These are phyloP conservation scores for Galeruca laticollis DNA, from an alignment of 2,888 invertebrate species.

Conservation along the genomic window DNA sequence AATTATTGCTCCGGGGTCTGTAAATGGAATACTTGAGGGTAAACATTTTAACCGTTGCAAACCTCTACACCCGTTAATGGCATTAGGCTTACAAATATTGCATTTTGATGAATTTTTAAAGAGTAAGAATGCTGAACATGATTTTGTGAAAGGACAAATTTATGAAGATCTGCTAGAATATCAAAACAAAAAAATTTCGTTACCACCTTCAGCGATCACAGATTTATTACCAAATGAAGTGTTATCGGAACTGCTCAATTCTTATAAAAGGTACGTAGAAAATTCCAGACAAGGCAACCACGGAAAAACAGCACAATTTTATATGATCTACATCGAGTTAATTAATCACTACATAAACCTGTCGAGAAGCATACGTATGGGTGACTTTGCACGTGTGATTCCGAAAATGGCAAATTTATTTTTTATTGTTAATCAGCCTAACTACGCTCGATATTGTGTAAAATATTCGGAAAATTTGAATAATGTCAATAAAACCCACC, in stretches of 20 bases:
- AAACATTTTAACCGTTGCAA: constrained; percentile 49
- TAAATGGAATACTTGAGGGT: constrained; percentile 46
- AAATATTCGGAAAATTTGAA: constrained; percentile 18
- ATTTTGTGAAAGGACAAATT: constrained; percentile 43
- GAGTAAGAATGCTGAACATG: constrained; percentile 28
- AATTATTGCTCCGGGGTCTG: constrained; percentile 47
- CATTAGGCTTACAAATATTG: constrained; percentile 46
- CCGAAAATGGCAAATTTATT: constrained; percentile 26
- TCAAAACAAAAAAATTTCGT: constrained; percentile 30
- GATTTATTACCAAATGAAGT: constrained; percentile 35
- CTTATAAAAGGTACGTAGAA: constrained; percentile 38
- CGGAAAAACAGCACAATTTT: constrained; percentile 58
- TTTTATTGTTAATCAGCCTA: constrained; percentile 22
- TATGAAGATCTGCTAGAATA: constrained; percentile 38
- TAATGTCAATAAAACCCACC: constrained; percentile 24
- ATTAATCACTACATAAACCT: constrained; percentile 53
- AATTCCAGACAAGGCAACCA: constrained; percentile 49
- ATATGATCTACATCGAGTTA: constrained; percentile 51
- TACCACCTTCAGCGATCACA: constrained; percentile 11
- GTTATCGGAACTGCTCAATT: constrained; percentile 27
- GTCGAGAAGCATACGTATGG: constrained; percentile 53
- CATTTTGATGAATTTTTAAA: constrained; percentile 41
- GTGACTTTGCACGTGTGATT: constrained; percentile 53
- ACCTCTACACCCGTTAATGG: constrained; percentile 46
- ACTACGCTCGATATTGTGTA: constrained; percentile 23